phyloP scores from a whole-genome alignment of 2,113 vertebrate genomes.

The Prionailurus viverrinus region DNA sequence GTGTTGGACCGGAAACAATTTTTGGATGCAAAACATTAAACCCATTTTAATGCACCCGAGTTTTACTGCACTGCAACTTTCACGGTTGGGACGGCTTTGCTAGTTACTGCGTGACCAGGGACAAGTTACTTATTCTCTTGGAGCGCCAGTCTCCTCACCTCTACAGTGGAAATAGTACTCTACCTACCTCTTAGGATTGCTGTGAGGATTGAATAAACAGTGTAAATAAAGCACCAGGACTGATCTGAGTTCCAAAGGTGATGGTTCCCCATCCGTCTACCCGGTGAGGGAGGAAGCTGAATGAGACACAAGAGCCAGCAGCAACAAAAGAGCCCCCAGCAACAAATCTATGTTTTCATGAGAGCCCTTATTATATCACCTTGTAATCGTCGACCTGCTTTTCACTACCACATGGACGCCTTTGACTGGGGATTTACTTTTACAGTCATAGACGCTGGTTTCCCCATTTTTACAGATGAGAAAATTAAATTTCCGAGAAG shows the following conservation, averaged over 20 bases:
- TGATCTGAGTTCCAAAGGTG: neutral
- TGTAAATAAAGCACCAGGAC: neutral
- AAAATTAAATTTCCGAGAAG: slow-evolving; percentile 5
- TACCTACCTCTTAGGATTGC: neutral
- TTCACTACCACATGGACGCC: neutral
- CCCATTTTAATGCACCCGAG: neutral
- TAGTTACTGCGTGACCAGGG: neutral
- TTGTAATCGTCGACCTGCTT: neutral
- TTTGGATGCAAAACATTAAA: slow-evolving; percentile 17
- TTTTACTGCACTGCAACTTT: neutral
- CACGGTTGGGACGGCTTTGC: neutral
- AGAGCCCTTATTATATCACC: neutral
- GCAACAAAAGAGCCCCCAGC: neutral
- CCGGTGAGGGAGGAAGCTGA: neutral
- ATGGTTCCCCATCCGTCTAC: neutral
- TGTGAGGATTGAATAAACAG: neutral
- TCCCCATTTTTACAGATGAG: neutral
- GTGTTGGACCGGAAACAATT: slow-evolving; percentile 26
- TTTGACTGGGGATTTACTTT: slow-evolving; percentile 1
- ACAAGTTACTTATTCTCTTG: neutral
- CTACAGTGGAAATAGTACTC: neutral
- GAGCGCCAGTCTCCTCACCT: neutral
- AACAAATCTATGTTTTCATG: neutral
- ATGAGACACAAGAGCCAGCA: neutral
- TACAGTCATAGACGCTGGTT: neutral